Base-by-base conservation (phyloP, 2,797 vertebrate species). In the Notolepis coatsorum region DNA sequence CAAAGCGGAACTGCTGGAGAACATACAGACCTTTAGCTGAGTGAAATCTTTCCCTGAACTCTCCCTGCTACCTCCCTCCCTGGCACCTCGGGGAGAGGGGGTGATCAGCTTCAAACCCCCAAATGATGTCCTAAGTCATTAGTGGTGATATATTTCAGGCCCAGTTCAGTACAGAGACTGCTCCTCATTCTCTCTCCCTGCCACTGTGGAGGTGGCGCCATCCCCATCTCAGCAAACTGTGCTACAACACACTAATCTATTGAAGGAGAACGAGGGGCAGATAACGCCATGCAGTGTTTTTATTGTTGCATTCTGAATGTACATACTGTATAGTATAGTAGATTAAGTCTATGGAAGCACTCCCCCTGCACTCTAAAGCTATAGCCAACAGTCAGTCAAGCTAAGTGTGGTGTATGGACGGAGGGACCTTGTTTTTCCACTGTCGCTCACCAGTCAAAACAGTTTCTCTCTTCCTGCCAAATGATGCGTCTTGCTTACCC, bases 11-110 rank as follows among this genome's bases (percentile, higher is more conserved):
- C 87, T 98, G 24, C 84, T 95, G 10, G 76, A 90, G 24, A 63
- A 71, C 51, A 93, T 94, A 0, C 85, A 69, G 76, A 91, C 66
- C 5, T 92, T 99, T 60, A 92, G 89, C 49, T 98, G 93, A 96
- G 90, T 63, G 0, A 5, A 50, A 2, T 33, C 33, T 20, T 31
- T 5, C 55, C 38, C 33, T 27, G 17, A 79, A 68, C 65, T 20
- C 30, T 43, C 45, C 63, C 49, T 48, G 35, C 69, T 54, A 20
- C 38, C 47, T 15, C 37, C 48, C 47, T 49, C 28, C 41, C 61
- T 24, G 33, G 45, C 65, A 56, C 45, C 2, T 10, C 37, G 52
- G 63, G 50, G 39, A 71, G 42, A 73, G 71, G 35, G 9, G n/a
- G 53, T 17, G 31, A 70, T 61, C 18, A 6, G 27, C 64, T 70